Evolutionary conservation across 2,888 invertebrate genomes (phyloP), one percentile per base, ranked within the genome.

Genomic region (Brachyptera risi): DNA sequence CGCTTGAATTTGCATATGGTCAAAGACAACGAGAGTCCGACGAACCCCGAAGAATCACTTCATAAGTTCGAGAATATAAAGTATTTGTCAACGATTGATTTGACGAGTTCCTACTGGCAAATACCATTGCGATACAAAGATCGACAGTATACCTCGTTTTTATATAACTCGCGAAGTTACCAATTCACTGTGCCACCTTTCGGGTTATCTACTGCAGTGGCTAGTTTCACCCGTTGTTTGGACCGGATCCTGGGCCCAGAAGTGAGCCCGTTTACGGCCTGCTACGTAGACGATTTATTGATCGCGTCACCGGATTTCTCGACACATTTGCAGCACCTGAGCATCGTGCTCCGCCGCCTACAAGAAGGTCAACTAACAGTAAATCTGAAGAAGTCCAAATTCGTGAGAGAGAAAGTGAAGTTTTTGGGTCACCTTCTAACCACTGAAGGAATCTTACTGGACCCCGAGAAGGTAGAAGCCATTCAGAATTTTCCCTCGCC

Each of bases 401-500:
- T 26, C 5, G 13, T 27, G 11, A 7, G 23, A 7, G 31, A 27
- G 7, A 21, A 27, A 27, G 3, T 56, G n/a, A 11, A 21, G 13
- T 56, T 56, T 15, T 17, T 56, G 7, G 56, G 56, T 4, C 44
- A 44, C 44, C 19, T 42, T 7, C 13, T 58, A n/a, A 64, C 66
- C 3, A 17, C 40, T n/a, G 17, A 58, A 17, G 56, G 56, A 4
- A 27, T 56, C n/a, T 17, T 27, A 5, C 63, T 65, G 9, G 62
- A 68, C 51, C 61, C 64, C 13, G 63, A 66, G 38, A 62, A 67
- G 21, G 42, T 68, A 1, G 59, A 68, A n/a, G 63, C 66, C 0
- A 70, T 72, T 21, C n/a, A 42, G 27, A 61, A 69, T 11, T 71
- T 70, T 58, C 64, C 67, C 23, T 31, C 56, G 11, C 70, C 71